Conservation (phyloP, 2,888 invertebrate species). For the Amphipoea lucens region DNA sequence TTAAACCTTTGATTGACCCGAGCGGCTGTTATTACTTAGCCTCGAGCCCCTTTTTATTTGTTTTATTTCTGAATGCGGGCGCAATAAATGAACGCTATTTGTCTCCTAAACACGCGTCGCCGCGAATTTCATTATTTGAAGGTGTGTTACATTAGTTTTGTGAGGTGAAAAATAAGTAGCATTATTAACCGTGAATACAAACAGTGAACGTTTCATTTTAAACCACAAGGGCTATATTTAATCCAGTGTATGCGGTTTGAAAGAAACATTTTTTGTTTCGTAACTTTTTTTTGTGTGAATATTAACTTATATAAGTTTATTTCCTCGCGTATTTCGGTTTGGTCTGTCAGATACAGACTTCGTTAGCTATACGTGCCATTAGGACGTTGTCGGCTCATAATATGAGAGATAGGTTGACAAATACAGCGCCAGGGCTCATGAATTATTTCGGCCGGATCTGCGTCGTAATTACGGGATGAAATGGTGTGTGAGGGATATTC, state of each 20-base stretch:
- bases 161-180: slow-evolving; percentile 43
- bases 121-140: slow-evolving; percentile 41
- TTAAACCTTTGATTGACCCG: not conserved
- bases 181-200: slow-evolving; percentile 42
- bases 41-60: not conserved
- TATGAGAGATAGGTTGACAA: slow-evolving; percentile 47
- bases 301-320: slow-evolving; percentile 39
- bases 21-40: not conserved
- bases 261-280: slow-evolving; percentile 33
- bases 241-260: slow-evolving; percentile 26
- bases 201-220: slow-evolving; percentile 29
- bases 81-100: slow-evolving; percentile 49
- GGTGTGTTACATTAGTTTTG: slow-evolving; percentile 40
- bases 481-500: slow-evolving; percentile 46
- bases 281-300: slow-evolving; percentile 11
- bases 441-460: slow-evolving; percentile 57
- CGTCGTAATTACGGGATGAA: slow-evolving; percentile 48
- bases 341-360: slow-evolving; percentile 38
- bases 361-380: slow-evolving; percentile 42
- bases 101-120: slow-evolving; percentile 26
- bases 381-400: slow-evolving; percentile 29
- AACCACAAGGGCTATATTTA: slow-evolving; percentile 27
- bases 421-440: slow-evolving; percentile 56
- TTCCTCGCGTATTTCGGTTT: slow-evolving; percentile 13
- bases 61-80: slow-evolving; percentile 17